Evolutionary conservation across 1,140 invertebrate species (phyloP), one percentile per base, ranked within the genome.

Genomic region (Zophobas morio): DNA sequence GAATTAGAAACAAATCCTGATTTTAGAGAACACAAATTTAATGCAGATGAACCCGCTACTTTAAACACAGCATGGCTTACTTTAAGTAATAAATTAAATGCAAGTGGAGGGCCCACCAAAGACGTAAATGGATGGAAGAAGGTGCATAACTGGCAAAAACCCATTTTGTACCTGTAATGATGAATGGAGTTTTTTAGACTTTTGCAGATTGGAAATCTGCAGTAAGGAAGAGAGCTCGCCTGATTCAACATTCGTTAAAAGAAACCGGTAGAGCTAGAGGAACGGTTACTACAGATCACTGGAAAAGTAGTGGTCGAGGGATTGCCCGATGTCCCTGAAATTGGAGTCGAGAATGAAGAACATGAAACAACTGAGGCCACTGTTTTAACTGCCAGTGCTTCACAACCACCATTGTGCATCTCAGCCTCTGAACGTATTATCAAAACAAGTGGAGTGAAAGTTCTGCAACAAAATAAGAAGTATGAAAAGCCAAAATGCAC

Each of bases 21-120:
- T 32, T 56, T 56, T 56, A 56, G 53, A 20, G 34, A 56, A 20
- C 2, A 56, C 53, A 56, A 20, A 56, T 56, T 56, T 56, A 56
- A 20, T 32, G 53, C n/a, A 4, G 53, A 20, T 4, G 34, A 56
- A 5, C 53, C 53, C 2, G n/a, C 53, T 20, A n/a, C 53, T 2
- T 34, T 56, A 32, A 56, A 56, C 2, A 34, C 5, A 20, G 34
- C 53, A n/a, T 56, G 53, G 53, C 4, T 2, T 56, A 20, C 2
- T 32, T 34, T 56, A 4, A 56, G 2, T 20, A 34, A 5, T 4
- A 56, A 56, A 34, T 56, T 56, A 56, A 56, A 56, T 34, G n/a
- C 53, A 20, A 56, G n/a, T 56, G 53, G 53, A 2, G 53, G 53
- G n/a, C 53, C 53, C 2, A 20, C n/a, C 34, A 56, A 56, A 20